phyloP scores from a whole-genome alignment of 2,797 vertebrate species.

The Sphaeramia orbicularis region DNA sequence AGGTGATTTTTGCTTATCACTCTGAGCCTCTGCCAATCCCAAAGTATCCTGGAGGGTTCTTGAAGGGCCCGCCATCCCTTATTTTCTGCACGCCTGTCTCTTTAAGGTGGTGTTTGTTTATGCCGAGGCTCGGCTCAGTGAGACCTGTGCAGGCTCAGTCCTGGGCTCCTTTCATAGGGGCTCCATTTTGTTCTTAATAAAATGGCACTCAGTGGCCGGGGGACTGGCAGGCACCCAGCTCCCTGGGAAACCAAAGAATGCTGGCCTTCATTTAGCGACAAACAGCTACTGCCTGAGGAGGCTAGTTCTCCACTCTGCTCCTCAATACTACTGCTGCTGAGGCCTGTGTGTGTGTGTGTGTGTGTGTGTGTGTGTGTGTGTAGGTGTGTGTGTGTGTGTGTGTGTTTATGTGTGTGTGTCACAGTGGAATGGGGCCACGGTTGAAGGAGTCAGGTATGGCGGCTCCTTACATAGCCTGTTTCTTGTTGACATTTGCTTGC shows the following conservation, averaged over 20 bases:
- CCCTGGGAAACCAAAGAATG: slow-evolving; percentile 86
- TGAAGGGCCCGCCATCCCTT: slow-evolving; percentile 59
- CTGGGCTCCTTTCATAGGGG: slow-evolving; percentile 85
- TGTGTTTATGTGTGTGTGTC: slow-evolving; percentile 48
- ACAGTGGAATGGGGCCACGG: slow-evolving; percentile 68
- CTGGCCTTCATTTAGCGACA: slow-evolving; percentile 87
- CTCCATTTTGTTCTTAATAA: slow-evolving; percentile 88
- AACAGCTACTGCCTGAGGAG: slow-evolving; percentile 82
- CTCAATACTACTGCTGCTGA: slow-evolving; percentile 65
- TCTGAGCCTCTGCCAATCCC: slow-evolving; percentile 21
- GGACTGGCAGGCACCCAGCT: slow-evolving; percentile 88
- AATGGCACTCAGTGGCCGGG: slow-evolving; percentile 85
- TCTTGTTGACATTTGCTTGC: slow-evolving; percentile 70
- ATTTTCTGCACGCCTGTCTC: slow-evolving; percentile 80
- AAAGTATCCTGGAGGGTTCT: slow-evolving; percentile 44
- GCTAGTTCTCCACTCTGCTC: slow-evolving; percentile 69
- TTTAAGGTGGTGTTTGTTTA: slow-evolving; percentile 86
- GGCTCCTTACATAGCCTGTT: slow-evolving; percentile 67
- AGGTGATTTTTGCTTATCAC: slow-evolving; percentile 48
- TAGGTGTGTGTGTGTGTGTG: slow-evolving; percentile 42
- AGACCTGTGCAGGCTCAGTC: slow-evolving; percentile 83
- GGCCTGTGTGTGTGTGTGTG: slow-evolving; percentile 46
- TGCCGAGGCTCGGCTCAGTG: slow-evolving; percentile 71
- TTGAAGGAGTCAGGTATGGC: slow-evolving; percentile 78
- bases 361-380: slow-evolving; percentile 31